A percentile compares a stretch with the other conserved stretches of the same genome.
Conservation (phyloP, 2,888 invertebrate genomes). For the Megamerina dolium region DNA sequence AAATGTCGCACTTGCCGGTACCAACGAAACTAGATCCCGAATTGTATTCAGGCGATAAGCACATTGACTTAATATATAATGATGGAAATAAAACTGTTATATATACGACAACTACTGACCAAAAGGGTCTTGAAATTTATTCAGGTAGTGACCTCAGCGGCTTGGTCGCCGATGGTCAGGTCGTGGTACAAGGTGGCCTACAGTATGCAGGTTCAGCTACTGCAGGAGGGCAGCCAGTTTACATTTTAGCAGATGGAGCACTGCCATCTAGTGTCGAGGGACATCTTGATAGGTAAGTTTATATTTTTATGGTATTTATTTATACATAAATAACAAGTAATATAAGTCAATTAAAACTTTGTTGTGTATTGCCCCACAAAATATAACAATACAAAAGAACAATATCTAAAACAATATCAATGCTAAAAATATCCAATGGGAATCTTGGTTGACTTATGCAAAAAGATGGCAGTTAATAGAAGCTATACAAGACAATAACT, state of each 20-base stretch:
- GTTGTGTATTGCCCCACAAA: neutral
- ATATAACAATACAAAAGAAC: too few relatives aligned
- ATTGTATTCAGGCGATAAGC: conserved; percentile 51
- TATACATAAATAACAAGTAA: neutral
- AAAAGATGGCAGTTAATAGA: too few relatives aligned
- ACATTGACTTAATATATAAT: conserved; percentile 77
- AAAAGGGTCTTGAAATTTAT: conserved; percentile 70
- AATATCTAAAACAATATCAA: too few relatives aligned
- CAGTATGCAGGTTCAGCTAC: conserved; percentile 44
- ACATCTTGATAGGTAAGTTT: conserved; percentile 47
- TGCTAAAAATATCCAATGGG: too few relatives aligned
- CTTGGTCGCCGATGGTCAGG: conserved; percentile 47
- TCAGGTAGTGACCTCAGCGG: conserved; percentile 47
- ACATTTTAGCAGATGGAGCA: conserved; percentile 44
- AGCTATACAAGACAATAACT: too few relatives aligned
- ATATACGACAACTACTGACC: conserved; percentile 70
- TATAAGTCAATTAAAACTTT: neutral
- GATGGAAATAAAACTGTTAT: conserved; percentile 80
- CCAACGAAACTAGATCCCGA: conserved; percentile 43
- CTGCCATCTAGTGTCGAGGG: conserved; percentile 44
- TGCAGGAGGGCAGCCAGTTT: conserved; percentile 47
- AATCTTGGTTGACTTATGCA: too few relatives aligned
- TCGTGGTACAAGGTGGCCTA: conserved; percentile 48
- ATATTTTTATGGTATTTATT: neutral
- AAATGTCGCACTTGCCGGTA: conserved; percentile 45